Evolutionary conservation across 2,113 vertebrate genomes (phyloP).

Genomic region (Calidris pygmaea): DNA sequence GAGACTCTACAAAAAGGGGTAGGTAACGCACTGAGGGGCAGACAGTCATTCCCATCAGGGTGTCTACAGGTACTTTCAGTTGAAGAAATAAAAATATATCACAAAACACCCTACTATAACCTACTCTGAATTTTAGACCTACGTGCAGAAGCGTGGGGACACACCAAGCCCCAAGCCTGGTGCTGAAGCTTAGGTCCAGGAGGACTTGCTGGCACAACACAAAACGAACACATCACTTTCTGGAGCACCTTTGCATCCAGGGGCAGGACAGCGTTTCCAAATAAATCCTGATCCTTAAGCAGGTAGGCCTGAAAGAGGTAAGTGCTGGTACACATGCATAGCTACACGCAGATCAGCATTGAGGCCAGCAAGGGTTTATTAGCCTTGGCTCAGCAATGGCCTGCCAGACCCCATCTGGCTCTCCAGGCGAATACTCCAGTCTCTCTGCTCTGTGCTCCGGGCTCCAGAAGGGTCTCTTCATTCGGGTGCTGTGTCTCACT

Average conservation of each 20-base stretch:
- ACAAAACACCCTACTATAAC: background rate
- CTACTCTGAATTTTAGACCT: background rate
- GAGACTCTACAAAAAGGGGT: fast-evolving
- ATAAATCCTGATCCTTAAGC: background rate
- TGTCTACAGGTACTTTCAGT: fast-evolving
- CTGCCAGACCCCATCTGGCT: background rate
- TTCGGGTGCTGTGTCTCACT: background rate
- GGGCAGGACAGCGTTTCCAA: background rate
- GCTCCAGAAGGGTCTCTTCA: background rate
- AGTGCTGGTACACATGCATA: background rate
- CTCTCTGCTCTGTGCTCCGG: background rate
- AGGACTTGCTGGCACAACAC: background rate
- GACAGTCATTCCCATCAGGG: fast-evolving
- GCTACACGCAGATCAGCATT: background rate
- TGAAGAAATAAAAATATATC: background rate
- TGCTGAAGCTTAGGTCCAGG: background rate
- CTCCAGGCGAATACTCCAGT: background rate
- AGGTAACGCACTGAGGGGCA: background rate
- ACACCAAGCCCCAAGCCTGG: fast-evolving
- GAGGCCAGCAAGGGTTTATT: background rate
- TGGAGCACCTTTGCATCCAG: background rate
- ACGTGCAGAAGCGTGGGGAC: background rate
- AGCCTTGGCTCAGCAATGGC: background rate
- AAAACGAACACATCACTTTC: background rate
- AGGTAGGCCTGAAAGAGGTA: background rate